Evolutionary conservation across 2,113 vertebrate genomes (phyloP), one percentile per base, ranked within the genome.

Genomic region (Smithornis capensis): DNA sequence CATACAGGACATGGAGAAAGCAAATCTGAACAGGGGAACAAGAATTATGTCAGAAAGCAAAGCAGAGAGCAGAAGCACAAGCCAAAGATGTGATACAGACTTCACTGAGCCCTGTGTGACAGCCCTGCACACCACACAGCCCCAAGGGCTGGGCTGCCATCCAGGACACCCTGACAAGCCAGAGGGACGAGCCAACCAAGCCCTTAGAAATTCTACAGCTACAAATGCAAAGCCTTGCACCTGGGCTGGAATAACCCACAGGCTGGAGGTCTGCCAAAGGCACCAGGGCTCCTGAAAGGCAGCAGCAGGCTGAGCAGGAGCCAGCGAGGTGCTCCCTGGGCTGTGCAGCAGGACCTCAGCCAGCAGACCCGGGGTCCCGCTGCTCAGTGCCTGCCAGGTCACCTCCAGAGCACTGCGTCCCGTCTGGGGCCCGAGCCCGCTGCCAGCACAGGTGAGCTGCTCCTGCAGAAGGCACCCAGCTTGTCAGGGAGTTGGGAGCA

Each of bases 121-220:
- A 84, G 21, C 31, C 44, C 80, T 67, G 42, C 42, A 59, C 24
- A 5, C 9, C 6, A 24, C 38, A 33, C 0, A 0, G 56, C 71
- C 38, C 63, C 1, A 1, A 49, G 52, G 45, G 38, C 49, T 80
- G n/a, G 75, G 89, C 60, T 78, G 65, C 56, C 49, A 50, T 47
- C 81, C 89, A 84, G 60, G 45, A 67, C 44, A 65, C 37, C 38
- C 65, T 9, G 52, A 89, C 59, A 42, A 75, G 47, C 45, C 5
- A 7, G 2, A 78, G 52, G 27, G 59, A 78, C 1, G 12, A 89
- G 35, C 56, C 52, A 91, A 65, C 1, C 2, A 21, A 93, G 52
- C 24, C 71, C 50, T 22, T 31, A 71, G 65, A 67, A 78, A 70
- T 24, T 21, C 77, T 67, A 37, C 0, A 77, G 37, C 38, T 74